Evolutionary conservation across 2,113 vertebrate species (phyloP).

Genomic region (Gobio gobio): DNA sequence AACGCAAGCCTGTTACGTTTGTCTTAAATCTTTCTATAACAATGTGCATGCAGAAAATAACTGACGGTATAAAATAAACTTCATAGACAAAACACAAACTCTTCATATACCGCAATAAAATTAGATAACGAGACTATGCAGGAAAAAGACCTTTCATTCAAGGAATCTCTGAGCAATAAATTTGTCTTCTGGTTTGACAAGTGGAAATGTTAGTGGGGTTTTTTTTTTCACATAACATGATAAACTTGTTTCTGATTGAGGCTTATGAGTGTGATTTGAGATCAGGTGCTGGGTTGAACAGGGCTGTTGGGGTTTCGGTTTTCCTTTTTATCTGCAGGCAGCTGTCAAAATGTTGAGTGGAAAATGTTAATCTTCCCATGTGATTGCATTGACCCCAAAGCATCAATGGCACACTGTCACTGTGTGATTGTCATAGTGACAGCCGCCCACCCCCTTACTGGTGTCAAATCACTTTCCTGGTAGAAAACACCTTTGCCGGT

Average conservation of each 20-base stretch:
- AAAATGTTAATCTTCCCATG: constrained; percentile 63
- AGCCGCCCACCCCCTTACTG: constrained; percentile 1
- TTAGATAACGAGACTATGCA: not conserved
- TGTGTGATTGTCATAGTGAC: constrained; percentile 62
- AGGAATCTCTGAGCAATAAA: not conserved
- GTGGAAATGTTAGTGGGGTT: not conserved
- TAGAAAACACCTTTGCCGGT: not conserved
- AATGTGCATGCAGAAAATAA: not conserved
- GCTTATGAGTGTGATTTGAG: not conserved
- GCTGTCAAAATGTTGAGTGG: constrained; percentile 62
- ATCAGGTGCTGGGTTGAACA: constrained; percentile 23
- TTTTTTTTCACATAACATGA: not conserved
- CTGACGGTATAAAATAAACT: not conserved
- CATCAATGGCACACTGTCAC: constrained; percentile 67
- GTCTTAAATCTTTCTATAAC: not conserved
- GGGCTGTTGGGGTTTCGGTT: constrained; percentile 57
- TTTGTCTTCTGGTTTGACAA: not conserved
- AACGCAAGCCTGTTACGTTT: not conserved
- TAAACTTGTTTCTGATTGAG: not conserved
- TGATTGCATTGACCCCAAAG: constrained; percentile 70
- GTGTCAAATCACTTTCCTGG: not conserved
- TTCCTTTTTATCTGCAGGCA: constrained; percentile 63
- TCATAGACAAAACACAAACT: not conserved
- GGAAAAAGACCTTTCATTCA: not conserved
- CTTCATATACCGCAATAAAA: not conserved